Evolutionary conservation across 2,113 vertebrate genomes (phyloP), one percentile per base, ranked within the genome.

Genomic region (Paraplagusia blochii): DNA sequence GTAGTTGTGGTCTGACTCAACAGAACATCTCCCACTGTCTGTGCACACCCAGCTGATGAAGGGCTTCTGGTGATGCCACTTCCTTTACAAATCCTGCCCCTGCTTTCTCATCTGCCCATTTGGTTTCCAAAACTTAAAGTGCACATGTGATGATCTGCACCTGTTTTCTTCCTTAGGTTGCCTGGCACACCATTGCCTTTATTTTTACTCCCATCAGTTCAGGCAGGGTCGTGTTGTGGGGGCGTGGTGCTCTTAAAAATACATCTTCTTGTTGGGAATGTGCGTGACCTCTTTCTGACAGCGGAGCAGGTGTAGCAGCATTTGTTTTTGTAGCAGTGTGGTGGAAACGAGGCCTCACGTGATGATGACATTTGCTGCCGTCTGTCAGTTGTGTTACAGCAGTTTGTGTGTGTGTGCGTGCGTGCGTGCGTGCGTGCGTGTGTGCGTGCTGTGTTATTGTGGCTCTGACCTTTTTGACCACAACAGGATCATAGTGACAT

Each of bases 381-480:
- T 76, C 84, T 74, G 68, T 73, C 54, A 74, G 62, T 49, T 59
- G 77, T 74, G 72, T 71, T 77, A 66, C 66, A 59, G 77, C 72
- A 70, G 70, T 83, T 63, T 38, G 58, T 58, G 60, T 29, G 22
- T 29, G 22, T 4, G 22, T 29, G 22, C 6, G n/a, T n/a, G 22
- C 6, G 22, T 29, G 22, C 6, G 22, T 29, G 22, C 8, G 17
- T 33, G 8, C 14, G n/a, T n/a, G 22, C 6, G 22, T 29, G 22
- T 29, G 22, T 29, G 22, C 8, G 17, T 33, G 8, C 14, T 8
- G 7, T 11, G 13, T 4, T 78, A 68, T 79, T 88, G 76, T 69
- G 84, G 68, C 82, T 84, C 80, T 84, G 74, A 84, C 85, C 77
- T 84, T 36, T 43, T 71, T 84, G 87, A 90, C 89, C 88, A 86